Conservation (phyloP, 2,888 invertebrate species). For the Sinotaia quadrata region DNA sequence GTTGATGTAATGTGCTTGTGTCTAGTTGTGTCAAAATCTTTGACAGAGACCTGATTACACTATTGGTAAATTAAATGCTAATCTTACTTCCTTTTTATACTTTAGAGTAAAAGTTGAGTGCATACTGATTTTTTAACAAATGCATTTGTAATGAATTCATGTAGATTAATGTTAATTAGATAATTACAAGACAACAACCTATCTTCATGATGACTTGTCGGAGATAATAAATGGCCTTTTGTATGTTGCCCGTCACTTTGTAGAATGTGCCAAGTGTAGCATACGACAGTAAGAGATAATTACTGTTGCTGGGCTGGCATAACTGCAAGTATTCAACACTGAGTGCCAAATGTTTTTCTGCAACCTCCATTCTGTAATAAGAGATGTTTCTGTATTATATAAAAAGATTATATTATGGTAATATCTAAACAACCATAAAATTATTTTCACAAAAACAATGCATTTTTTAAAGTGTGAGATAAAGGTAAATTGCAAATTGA, state of each 20-base stretch:
- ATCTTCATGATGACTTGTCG: constrained; percentile 52
- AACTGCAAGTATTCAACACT: constrained; percentile 59
- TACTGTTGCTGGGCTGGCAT: constrained; percentile 57
- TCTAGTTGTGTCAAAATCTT: no score
- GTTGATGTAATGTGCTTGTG: no score
- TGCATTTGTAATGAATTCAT: no score
- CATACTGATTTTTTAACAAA: no score
- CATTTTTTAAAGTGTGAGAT: no score
- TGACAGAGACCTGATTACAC: no score
- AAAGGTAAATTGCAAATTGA: no score
- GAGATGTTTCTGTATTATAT: neutral
- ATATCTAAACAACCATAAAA: neutral
- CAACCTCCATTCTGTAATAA: constrained; percentile 47
- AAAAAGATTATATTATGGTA: neutral
- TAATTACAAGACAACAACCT: constrained; percentile 49
- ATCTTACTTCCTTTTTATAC: no score
- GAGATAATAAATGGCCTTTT: constrained; percentile 56
- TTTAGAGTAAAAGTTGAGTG: no score
- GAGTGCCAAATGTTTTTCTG: constrained; percentile 53
- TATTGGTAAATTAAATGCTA: no score
- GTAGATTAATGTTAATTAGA: no score
- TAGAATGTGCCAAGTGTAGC: constrained; percentile 63
- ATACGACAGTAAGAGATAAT: constrained; percentile 55
- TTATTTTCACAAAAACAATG: no score
- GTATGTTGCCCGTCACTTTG: constrained; percentile 55